These are phyloP conservation scores for Pipa parva DNA, from an alignment of 2,113 vertebrate genomes.

Conservation along the genomic window DNA sequence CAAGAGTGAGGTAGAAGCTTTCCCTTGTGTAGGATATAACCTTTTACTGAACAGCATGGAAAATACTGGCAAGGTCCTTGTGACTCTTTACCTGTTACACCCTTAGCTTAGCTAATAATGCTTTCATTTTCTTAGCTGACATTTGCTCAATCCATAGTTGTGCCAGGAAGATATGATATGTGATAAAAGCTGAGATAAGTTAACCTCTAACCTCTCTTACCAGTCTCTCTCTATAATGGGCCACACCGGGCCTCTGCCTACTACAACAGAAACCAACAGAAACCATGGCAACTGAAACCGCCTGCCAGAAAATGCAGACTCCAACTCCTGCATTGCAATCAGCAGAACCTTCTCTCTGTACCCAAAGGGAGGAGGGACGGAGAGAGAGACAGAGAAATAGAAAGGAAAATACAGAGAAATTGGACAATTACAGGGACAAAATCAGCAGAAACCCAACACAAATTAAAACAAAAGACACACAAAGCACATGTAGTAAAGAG, in stretches of 20 bases:
- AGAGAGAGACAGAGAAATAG: neutral
- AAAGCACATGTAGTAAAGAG: no score
- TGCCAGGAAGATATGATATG: slow-evolving; percentile 22
- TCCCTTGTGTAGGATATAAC: no score
- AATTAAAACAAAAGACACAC: no score
- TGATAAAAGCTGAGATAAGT: slow-evolving; percentile 29
- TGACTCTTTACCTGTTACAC: slow-evolving; percentile 20
- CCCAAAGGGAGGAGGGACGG: slow-evolving; percentile 7
- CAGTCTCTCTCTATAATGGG: slow-evolving; percentile 37
- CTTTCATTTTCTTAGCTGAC: slow-evolving; percentile 26
- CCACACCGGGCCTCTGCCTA: slow-evolving; percentile 37
- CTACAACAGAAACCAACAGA: slow-evolving; percentile 41
- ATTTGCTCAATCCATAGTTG: slow-evolving; percentile 27
- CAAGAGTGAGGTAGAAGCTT: no score
- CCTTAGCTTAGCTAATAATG: slow-evolving; percentile 24
- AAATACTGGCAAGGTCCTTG: slow-evolving; percentile 12
- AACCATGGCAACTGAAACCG: slow-evolving; percentile 40
- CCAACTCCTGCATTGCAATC: slow-evolving; percentile 41
- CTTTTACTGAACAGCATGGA: no score
- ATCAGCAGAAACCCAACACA: no score
- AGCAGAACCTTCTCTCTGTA: slow-evolving; percentile 38
- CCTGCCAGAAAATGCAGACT: slow-evolving; percentile 39
- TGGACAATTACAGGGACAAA: neutral
- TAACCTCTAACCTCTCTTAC: slow-evolving; percentile 37
- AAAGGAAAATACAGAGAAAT: neutral